phyloP scores from a whole-genome alignment of 2,888 invertebrate species.

The Drosophila mimetica region DNA sequence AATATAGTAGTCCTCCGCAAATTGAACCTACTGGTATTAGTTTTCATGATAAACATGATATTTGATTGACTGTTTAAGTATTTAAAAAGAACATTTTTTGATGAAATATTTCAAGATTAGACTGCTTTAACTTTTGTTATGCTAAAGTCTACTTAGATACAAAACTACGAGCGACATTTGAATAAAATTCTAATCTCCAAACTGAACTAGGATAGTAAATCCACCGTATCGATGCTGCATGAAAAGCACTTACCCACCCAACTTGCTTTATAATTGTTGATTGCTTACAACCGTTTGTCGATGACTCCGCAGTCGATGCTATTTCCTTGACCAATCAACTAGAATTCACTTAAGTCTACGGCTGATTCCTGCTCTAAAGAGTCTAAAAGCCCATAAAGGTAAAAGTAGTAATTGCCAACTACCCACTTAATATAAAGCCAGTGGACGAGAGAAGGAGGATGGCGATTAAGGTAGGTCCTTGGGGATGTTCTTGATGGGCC shows the following conservation, averaged over 20 bases:
- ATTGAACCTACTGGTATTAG: too few species aligned
- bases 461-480: conserved; percentile 18
- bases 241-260: conserved; percentile 67
- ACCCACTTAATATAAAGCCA: conserved; percentile 11
- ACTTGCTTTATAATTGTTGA: conserved; percentile 4
- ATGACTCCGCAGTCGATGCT: not conserved
- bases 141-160: not conserved
- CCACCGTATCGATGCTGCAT: conserved; percentile 56
- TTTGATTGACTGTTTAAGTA: too few species aligned
- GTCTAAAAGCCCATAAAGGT: conserved; percentile 19
- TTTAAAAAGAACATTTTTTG: too few species aligned
- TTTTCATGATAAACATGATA: too few species aligned
- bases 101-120: not conserved
- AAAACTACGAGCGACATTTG: not conserved
- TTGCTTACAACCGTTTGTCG: conserved; percentile 4
- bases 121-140: not conserved
- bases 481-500: conserved; percentile 47
- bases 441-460: not conserved
- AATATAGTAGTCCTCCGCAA: not conserved
- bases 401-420: conserved; percentile 21
- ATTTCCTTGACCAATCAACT: conserved; percentile 19
- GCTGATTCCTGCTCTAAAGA: conserved; percentile 15
- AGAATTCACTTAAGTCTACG: conserved; percentile 23
- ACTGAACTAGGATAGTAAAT: not conserved
- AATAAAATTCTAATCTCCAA: not conserved